Conservation (phyloP, 1,140 invertebrate genomes). For the Chelonus insularis region DNA sequence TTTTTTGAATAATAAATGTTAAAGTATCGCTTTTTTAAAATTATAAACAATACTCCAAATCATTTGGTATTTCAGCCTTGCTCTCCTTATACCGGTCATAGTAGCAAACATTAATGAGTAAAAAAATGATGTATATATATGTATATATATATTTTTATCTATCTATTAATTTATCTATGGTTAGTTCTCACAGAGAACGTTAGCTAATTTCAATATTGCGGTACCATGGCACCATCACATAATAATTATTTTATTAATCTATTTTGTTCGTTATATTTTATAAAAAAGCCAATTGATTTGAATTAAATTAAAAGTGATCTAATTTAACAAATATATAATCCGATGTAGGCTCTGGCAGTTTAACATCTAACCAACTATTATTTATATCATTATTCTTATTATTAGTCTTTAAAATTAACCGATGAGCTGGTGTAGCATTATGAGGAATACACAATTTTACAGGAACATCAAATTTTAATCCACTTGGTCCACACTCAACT, state of each 20-base stretch:
- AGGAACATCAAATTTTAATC: constrained; percentile 82
- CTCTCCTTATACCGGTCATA: constrained; percentile 29
- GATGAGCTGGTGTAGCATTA: constrained; percentile 71
- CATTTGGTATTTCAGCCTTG: constrained; percentile 38
- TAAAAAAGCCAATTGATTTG: background rate
- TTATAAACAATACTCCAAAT: too few relatives aligned
- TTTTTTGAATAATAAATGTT: constrained; percentile 12
- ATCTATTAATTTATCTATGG: background rate
- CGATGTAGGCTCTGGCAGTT: constrained; percentile 75
- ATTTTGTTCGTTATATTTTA: background rate
- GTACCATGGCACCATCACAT: constrained; percentile 10
- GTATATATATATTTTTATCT: constrained; percentile 8
- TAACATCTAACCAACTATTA: constrained; percentile 74
- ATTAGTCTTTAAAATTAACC: constrained; percentile 77
- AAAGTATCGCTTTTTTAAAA: background rate
- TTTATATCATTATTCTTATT: constrained; percentile 66
- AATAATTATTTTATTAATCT: background rate
- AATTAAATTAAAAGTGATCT: constrained; percentile 75
- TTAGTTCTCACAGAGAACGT: constrained; percentile 35
- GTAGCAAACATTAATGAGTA: constrained; percentile 17
- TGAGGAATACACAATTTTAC: constrained; percentile 83
- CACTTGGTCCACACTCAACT: constrained; percentile 94
- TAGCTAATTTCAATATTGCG: constrained; percentile 2
- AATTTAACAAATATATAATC: constrained; percentile 86
- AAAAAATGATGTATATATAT: constrained; percentile 6